Conservation (phyloP, 1,140 invertebrate genomes). For the Calephelis nemesis region DNA sequence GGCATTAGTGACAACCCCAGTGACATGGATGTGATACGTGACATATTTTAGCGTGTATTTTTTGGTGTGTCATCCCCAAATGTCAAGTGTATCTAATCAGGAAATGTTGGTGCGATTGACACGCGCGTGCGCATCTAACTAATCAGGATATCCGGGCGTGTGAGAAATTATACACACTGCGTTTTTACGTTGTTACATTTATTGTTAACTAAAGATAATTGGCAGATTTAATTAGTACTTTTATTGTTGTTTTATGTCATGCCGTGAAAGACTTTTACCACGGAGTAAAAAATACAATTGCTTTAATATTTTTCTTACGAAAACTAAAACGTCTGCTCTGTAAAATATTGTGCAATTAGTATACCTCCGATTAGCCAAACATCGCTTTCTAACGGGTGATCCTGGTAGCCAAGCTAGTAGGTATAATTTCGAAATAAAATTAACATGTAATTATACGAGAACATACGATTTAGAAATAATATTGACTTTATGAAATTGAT, state of each 20-base stretch:
- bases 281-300: too few relatives aligned
- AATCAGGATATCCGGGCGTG: constrained; percentile 51
- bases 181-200: constrained; percentile 1
- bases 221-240: not conserved
- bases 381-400: too few relatives aligned
- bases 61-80: not conserved
- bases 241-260: not conserved
- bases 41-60: not conserved
- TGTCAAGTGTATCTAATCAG: constrained; percentile 28
- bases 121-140: constrained; percentile 38
- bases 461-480: too few relatives aligned
- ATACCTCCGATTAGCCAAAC: too few relatives aligned
- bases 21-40: constrained; percentile 23
- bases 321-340: too few relatives aligned
- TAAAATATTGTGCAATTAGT: too few relatives aligned
- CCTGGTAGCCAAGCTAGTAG: too few relatives aligned
- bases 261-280: too few relatives aligned
- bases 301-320: too few relatives aligned
- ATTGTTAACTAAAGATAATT: constrained; percentile 15
- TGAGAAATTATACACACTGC: constrained; percentile 38
- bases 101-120: constrained; percentile 40
- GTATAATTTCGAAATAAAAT: too few relatives aligned
- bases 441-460: too few relatives aligned
- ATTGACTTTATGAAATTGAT: too few relatives aligned
- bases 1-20: constrained; percentile 23